Evolutionary conservation across 2,888 invertebrate genomes (phyloP), one percentile per base, ranked within the genome.

Genomic region (Allacma fusca): DNA sequence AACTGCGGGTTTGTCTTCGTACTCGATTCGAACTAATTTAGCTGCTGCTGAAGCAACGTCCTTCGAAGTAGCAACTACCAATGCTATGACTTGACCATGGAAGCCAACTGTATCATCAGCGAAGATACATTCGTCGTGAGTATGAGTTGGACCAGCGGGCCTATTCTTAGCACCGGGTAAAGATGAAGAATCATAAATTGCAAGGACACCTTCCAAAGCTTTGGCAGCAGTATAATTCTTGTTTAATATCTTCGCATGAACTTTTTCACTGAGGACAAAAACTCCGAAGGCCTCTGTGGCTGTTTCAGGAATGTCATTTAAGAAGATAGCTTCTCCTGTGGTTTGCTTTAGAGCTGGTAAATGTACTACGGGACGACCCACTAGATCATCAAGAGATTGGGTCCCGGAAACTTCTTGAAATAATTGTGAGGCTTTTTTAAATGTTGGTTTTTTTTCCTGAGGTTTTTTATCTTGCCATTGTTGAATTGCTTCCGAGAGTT

Each of bases 291-390:
- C 87, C 86, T 97, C 96, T 70, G 91, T 91, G 84, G 91, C 90
- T 80, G 90, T 90, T 68, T 86, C 88, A 0, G 95, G 94, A 84
- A 96, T 92, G 85, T 98, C 98, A 86, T 96, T 96, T 81, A 93
- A 92, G 86, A 96, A 98, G 70, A 93, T 74, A 0, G 82, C 81
- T 77, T 83, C 82, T 43, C 82, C 85, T 0, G 95, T 93, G 0
- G 93, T 92, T 88, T 98, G 97, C 86, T 96, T 95, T 64, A 90
- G 90, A 0, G 94, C 96, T 13, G 96, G 93, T 69, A 90, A 87
- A 85, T 97, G 97, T 0, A 92, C 89, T 70, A 94, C 87, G 0
- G 96, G 94, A 96, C 95, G 21, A 97, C 91, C 29, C 92, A 89
- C 85, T 85, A 92, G 91, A 74, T 89, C 88, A 19, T 28, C 7